Base-by-base conservation (phyloP, 2,113 vertebrate genomes). In the Clarias gariepinus region DNA sequence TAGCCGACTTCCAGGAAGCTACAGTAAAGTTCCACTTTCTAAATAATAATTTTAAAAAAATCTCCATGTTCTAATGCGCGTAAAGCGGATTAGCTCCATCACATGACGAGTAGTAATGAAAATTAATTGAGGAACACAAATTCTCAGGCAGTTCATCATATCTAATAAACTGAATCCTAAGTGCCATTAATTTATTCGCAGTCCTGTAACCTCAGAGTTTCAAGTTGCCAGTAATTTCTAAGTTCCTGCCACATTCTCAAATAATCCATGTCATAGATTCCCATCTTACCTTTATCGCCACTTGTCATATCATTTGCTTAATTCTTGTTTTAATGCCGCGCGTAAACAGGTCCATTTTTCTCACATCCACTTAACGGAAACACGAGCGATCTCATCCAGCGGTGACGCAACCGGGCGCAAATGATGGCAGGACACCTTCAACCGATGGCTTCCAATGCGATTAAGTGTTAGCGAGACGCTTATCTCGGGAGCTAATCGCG, bases 401-500 rank as follows among this genome's bases (percentile, higher is more conserved):
- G 78, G 28, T 87, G 84, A 84, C 81, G 87, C 83, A 87, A 63
- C 88, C 81, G 86, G 87, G 89, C 73, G 15, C 81, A 80, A 81
- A 83, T 82, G 57, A 55, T 47, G 79, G 55, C 86, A 87, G 82
- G 78, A 81, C 85, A 82, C 85, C 79, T 28, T 57, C 68, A 82
- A 81, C 36, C 83, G 66, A 83, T 86, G 82, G 88, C 89, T 86
- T 84, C n/a, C 92, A 93, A 94, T 93, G n/a, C 61, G 86, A 92
- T 95, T 94, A 93, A 69, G 80, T 91, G 91, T 92, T 89, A 93
- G 36, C 90, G 90, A 93, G 89, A 93, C 91, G 87, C 90, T 88
- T 88, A 91, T 93, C 92, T 68, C 87, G 82, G 66, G 83, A 61
- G 90, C 83, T 91, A 92, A 94, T 94, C 91, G 87, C 61, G n/a